phyloP scores from a whole-genome alignment of 2,797 vertebrate species.

The Onychomys leucogaster region DNA sequence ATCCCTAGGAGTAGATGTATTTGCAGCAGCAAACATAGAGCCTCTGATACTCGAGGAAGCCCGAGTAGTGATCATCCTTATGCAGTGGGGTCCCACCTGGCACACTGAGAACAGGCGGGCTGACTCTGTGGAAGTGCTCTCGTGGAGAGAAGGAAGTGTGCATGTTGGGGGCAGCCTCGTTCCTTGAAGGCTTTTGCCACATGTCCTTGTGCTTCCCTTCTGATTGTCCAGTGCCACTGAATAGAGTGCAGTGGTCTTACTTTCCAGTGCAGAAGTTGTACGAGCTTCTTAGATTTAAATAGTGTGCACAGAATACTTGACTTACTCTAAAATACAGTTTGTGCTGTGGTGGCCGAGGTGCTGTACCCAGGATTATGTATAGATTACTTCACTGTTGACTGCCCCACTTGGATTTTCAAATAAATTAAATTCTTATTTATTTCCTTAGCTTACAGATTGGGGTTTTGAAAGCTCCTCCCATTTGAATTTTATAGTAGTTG shows the following conservation, averaged over 20 bases:
- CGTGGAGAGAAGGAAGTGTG: neutral
- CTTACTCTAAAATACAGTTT: neutral
- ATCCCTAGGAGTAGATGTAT: neutral
- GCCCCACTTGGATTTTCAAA: neutral
- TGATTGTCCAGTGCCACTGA: neutral
- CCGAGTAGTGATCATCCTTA: neutral
- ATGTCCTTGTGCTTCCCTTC: neutral
- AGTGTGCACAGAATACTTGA: neutral
- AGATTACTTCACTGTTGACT: neutral
- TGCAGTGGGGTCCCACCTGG: neutral
- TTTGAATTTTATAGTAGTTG: neutral
- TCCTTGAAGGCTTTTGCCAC: neutral
- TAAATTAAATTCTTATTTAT: neutral
- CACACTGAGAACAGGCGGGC: neutral
- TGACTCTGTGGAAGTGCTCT: neutral
- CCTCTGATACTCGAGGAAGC: neutral
- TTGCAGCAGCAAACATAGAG: neutral
- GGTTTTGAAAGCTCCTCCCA: neutral
- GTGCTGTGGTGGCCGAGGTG: neutral
- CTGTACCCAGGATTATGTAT: neutral
- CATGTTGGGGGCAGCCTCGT: neutral
- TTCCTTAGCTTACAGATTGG: neutral
- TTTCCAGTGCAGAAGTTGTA: slow-evolving; percentile 1
- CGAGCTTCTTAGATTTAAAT: slow-evolving; percentile 16
- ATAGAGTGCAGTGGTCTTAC: neutral